Base-by-base conservation (phyloP, 1,140 invertebrate genomes). In the Palaemon carinicauda region DNA sequence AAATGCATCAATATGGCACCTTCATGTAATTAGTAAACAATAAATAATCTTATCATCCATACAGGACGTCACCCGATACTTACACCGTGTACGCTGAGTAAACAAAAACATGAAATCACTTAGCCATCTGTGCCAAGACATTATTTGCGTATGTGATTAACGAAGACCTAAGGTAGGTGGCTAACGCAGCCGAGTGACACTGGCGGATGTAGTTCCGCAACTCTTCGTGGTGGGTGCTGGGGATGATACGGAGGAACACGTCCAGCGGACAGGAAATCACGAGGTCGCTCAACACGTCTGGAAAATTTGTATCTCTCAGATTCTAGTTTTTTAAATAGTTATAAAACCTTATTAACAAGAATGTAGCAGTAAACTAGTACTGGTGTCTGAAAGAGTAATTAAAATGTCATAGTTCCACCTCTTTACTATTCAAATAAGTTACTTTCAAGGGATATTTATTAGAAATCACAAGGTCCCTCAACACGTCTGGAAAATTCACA, bases 111-210 rank as follows among this genome's bases (percentile, higher is more conserved):
- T 9, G 41, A 41, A 41, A 41, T 41, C 52, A 85, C 41, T 85
- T 85, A 7, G 82, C n/a, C 82, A 85, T 86, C 80, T 80, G 84
- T 33, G 78, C 53, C 51, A 80, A 80, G 5, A 86, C 60, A 80
- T 86, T 80, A 7, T 85, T 54, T 24, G 75, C 77, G 41, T 86
- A 86, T 2, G 84, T 80, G 51, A 86, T 86, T 0, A 86, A 51
- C 2, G 84, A 86, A 15, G 41, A 71, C 50, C 77, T 77, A 21
- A 86, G 78, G 41, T 86, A 78, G 15, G 73, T 19, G 50, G 84
- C 84, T 29, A 86, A 24, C 19, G 84, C 84, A 50, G 84, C 84
- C 3, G 84, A 86, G 29, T 86, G 84, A 29, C 84, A 86, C 51
- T 86, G 84, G 10, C 84, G 84, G 15, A 86, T 86, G 50, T 80